Conservation (phyloP, 23 tunicate genomes). For the Aplidium turbinatum region DNA sequence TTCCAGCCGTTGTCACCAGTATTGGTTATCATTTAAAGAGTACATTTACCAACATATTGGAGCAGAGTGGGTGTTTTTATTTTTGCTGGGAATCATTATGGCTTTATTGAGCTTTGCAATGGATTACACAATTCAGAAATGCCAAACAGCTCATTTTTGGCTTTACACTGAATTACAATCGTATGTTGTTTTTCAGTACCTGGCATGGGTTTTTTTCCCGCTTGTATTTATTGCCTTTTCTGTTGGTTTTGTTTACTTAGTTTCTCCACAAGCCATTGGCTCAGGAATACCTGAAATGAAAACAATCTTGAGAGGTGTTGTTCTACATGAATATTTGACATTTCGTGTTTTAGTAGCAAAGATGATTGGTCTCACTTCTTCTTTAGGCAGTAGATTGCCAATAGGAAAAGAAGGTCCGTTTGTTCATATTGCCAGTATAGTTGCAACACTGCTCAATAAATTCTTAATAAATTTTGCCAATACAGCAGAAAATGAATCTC, state of each 20-base stretch:
- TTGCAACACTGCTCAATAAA: slow-evolving; percentile 39
- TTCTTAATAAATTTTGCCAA: slow-evolving; percentile 13
- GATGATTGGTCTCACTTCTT: slow-evolving; percentile 48
- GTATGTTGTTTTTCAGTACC: slow-evolving; percentile 6
- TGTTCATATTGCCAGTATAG: slow-evolving; percentile 51
- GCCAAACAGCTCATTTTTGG: slow-evolving; percentile 36
- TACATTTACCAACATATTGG: slow-evolving; percentile 25
- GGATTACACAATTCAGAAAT: slow-evolving; percentile 31
- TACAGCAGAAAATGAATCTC: not conserved
- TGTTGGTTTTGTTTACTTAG: slow-evolving; percentile 27
- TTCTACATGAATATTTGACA: slow-evolving; percentile 36
- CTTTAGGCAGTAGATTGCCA: slow-evolving; percentile 42
- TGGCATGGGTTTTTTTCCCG: slow-evolving; percentile 44
- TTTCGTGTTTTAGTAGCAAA: slow-evolving; percentile 37
- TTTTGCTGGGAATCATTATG: slow-evolving; percentile 35
- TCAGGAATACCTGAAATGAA: slow-evolving; percentile 62
- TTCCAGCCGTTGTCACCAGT: not conserved
- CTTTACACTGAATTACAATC: slow-evolving; percentile 22
- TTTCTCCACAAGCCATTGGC: slow-evolving; percentile 52
- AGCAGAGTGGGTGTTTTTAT: slow-evolving; percentile 27
- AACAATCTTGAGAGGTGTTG: slow-evolving; percentile 40
- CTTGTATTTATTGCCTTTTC: slow-evolving; percentile 34
- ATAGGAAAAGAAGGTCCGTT: slow-evolving; percentile 63
- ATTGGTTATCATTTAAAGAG: slow-evolving; percentile 7
- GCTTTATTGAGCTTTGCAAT: slow-evolving; percentile 38